phyloP scores from a whole-genome alignment of 2,888 invertebrate genomes.

The Tenthredo livida region DNA sequence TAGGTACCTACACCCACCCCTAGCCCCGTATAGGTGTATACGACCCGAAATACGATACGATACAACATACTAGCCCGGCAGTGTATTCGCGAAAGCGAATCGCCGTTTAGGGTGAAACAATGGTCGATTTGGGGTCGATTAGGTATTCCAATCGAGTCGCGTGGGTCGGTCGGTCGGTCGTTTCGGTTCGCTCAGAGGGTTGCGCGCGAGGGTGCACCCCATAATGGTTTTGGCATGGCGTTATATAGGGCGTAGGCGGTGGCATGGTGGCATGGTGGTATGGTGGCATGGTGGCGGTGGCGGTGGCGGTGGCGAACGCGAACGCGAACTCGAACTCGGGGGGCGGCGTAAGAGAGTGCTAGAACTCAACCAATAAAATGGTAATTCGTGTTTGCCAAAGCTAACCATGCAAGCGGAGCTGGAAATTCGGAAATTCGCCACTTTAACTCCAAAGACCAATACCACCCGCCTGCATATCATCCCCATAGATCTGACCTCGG shows the following conservation, averaged over 20 bases:
- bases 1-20: neutral
- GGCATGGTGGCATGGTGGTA: neutral
- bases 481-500: too few species aligned
- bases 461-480: constrained; percentile 52
- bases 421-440: constrained; percentile 76
- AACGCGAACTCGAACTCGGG: constrained; percentile 59
- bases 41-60: neutral
- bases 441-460: constrained; percentile 77
- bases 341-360: constrained; percentile 69
- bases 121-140: constrained; percentile 64
- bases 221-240: neutral
- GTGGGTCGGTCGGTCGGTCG: constrained; percentile 2
- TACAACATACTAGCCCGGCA: too few species aligned
- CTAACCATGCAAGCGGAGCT: constrained; percentile 80
- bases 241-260: constrained; percentile 40
- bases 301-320: constrained; percentile 58
- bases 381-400: constrained; percentile 85
- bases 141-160: constrained; percentile 76
- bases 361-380: constrained; percentile 83
- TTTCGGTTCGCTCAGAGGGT: constrained; percentile 64
- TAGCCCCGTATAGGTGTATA: neutral
- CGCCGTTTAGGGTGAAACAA: constrained; percentile 42
- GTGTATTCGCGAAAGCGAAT: neutral
- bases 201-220: constrained; percentile 51
- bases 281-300: neutral